Base-by-base conservation (phyloP, 2,888 invertebrate genomes). In the Drosophila barbarae region DNA sequence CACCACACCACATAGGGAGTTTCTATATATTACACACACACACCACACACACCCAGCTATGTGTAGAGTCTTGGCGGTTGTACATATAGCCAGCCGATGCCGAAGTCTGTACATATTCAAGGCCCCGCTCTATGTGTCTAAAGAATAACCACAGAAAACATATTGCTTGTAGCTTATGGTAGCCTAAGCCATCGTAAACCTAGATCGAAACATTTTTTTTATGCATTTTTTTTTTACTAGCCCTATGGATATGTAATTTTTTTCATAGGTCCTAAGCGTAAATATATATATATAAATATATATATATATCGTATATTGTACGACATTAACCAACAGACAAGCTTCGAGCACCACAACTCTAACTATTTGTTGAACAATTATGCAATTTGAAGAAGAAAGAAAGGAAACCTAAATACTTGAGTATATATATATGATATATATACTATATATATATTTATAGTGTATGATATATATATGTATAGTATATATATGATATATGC, bases 321-420 rank as follows among this genome's bases (percentile, higher is more conserved):
- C 36, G 52, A 56, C n/a, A 58, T 63, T 50, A 60, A 54, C 60
- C 53, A 69, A 68, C 60, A 69, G 51, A 69, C 30, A 69, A 68
- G 66, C 67, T 63, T 63, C 61, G 61, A 65, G 66, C 65, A 65
- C 66, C 54, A 49, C 36, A 52, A 39, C 53, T 39, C 49, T 34
- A 61, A 63, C 36, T 60, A 64, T 54, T 54, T 65, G 61, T 66
- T 54, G 39, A 66, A 69, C 47, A 49, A 55, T 70, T 57, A 57
- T 64, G 67, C 67, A 65, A 66, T 67, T 67, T 42, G 49, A 34
- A 61, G 12, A n/a, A 34, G 46, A 46, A 56, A 46, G 35, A 61
- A 36, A 47, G 58, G 7, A 42, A 58, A 58, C 55, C 54, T 46
- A 64, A 66, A 75, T 26, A 42, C 9, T 26, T 26, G 9, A 23